A percentile compares a stretch with the other conserved stretches of the same genome.
These are phyloP conservation scores for Oceanodroma leucorhoa DNA, from an alignment of 2,797 vertebrate species.

Conservation along the genomic window DNA sequence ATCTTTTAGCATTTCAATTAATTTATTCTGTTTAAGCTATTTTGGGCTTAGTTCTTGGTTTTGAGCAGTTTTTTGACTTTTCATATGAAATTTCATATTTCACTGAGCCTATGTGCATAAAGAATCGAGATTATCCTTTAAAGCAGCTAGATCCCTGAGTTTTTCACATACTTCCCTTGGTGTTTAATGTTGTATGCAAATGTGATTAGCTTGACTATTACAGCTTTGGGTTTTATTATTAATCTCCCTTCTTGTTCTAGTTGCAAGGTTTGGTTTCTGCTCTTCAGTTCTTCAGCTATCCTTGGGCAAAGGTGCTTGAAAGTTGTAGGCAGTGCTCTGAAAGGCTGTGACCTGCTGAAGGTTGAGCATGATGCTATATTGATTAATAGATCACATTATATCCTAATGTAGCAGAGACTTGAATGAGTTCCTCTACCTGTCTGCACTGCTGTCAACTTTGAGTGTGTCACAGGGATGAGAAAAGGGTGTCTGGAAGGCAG, in stretches of 20 bases:
- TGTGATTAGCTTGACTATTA: background rate
- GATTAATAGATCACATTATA: background rate
- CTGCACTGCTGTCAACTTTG: background rate
- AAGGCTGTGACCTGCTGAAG: background rate
- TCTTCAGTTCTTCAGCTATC: background rate
- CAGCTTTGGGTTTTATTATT: background rate
- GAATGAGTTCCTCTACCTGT: background rate
- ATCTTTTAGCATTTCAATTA: background rate
- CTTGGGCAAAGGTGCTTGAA: background rate
- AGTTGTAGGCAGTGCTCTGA: background rate
- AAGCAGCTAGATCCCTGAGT: background rate
- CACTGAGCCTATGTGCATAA: background rate
- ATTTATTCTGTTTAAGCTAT: background rate
- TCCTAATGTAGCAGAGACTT: accelerated
- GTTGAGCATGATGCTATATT: background rate
- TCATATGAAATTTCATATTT: background rate
- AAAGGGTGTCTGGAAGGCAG: background rate
- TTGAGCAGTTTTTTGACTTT: background rate
- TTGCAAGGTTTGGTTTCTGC: background rate
- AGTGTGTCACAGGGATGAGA: background rate
- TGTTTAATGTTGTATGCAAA: background rate
- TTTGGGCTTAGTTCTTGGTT: background rate
- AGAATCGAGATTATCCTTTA: background rate
- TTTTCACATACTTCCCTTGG: background rate
- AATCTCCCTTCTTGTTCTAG: background rate